Evolutionary conservation across 1,140 invertebrate species (phyloP).

Genomic region (Chrysomallon squamiferum): DNA sequence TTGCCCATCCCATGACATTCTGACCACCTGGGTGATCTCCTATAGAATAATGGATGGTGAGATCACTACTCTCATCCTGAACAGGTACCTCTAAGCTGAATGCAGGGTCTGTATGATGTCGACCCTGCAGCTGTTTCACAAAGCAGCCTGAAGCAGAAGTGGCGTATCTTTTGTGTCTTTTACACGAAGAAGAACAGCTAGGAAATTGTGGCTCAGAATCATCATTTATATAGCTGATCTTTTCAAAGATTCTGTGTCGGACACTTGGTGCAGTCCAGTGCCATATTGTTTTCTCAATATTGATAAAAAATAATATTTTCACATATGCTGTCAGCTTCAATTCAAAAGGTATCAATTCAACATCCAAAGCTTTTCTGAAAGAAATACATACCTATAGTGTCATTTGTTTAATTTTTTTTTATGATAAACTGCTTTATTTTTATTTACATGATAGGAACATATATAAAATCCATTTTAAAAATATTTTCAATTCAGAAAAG

Average conservation of each 20-base stretch:
- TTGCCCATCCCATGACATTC: constrained; percentile 29
- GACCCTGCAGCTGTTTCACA: constrained; percentile 22
- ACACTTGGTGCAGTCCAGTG: constrained; percentile 19
- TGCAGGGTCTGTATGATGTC: constrained; percentile 28
- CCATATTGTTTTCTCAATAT: constrained; percentile 24
- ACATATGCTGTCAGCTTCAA: constrained; percentile 22
- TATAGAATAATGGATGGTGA: constrained; percentile 30
- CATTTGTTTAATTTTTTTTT: too few relatives aligned
- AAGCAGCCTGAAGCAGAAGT: constrained; percentile 15
- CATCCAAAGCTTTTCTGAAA: constrained; percentile 19
- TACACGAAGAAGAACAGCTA: not conserved
- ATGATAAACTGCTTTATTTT: too few relatives aligned
- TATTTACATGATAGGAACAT: too few relatives aligned
- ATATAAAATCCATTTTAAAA: too few relatives aligned
- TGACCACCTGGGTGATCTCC: constrained; percentile 30
- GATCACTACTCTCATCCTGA: constrained; percentile 26
- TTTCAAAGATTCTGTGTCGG: constrained; percentile 19
- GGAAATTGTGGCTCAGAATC: constrained; percentile 22
- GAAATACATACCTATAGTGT: not conserved
- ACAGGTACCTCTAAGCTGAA: constrained; percentile 28
- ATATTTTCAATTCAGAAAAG: too few relatives aligned
- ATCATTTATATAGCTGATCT: constrained; percentile 13
- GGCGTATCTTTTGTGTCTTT: constrained; percentile 4
- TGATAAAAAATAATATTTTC: constrained; percentile 19
- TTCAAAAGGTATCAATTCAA: constrained; percentile 23